Percentiles rank a stretch among this genome's conserved stretches.
These are phyloP conservation scores for Eupeodes corollae DNA, from an alignment of 1,140 invertebrate species.

Conservation along the genomic window DNA sequence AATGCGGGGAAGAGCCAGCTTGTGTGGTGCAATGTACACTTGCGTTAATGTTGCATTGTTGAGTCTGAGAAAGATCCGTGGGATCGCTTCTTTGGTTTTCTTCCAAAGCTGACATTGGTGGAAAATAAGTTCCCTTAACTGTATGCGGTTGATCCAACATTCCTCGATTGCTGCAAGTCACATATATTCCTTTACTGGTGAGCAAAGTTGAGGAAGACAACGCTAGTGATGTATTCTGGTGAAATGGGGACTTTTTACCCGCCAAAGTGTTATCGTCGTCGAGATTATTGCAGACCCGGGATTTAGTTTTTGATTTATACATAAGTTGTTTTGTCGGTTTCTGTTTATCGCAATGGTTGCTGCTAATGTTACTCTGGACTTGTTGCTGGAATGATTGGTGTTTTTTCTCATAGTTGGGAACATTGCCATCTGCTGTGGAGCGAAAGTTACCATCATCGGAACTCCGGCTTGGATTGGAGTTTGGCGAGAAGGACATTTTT, in stretches of 20 bases:
- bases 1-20: too few species aligned
- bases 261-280: too few species aligned
- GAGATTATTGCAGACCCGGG: too few species aligned
- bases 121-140: slow-evolving; percentile 73
- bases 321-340: not conserved
- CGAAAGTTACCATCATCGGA: too few species aligned
- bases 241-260: slow-evolving; percentile 5
- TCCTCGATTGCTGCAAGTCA: slow-evolving; percentile 70
- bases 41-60: not conserved
- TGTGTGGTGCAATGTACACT: not conserved
- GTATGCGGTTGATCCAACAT: slow-evolving; percentile 63
- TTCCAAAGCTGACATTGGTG: slow-evolving; percentile 66
- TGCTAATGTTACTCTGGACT: too few species aligned
- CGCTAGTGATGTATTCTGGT: slow-evolving; percentile 22
- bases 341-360: not conserved
- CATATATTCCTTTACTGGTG: slow-evolving; percentile 73
- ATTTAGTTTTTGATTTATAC: not conserved
- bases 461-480: too few species aligned
- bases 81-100: slow-evolving; percentile 30
- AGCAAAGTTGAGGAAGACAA: slow-evolving; percentile 42
- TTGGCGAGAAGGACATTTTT: too few species aligned
- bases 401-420: too few species aligned
- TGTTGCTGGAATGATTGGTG: too few species aligned
- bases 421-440: too few species aligned
- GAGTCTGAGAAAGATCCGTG: not conserved